Base-by-base conservation (phyloP, 2,113 vertebrate species). In the Pantherophis guttatus region DNA sequence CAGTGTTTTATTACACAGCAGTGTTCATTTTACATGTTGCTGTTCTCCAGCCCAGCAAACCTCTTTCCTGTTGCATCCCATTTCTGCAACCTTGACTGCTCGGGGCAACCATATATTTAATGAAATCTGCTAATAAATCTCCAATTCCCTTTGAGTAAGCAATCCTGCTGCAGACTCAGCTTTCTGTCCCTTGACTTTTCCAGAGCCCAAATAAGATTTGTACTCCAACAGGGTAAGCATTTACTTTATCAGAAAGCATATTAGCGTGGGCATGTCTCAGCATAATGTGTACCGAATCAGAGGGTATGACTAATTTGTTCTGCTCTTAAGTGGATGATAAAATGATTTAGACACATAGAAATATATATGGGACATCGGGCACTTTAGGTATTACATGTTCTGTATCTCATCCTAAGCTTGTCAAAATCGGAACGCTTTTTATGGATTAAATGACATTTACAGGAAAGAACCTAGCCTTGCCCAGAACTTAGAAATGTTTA, bases 91-190 rank as follows among this genome's bases (percentile, higher is more conserved):
- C 92, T 96, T 95, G 89, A 94, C 52, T 96, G 91, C 94, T 96
- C 33, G 85, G 90, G 92, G 96, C 93, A 92, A 97, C 96, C 95
- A 96, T 97, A 96, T 96, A 97, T 97, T 98, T 98, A 98, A 98
- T 98, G 97, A 98, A 98, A 97, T 97, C 96, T 96, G 92, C 95
- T 97, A 98, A 98, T 98, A 98, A 97, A 98, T 98, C 97, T 97
- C 92, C 91, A 92, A 93, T 97, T 97, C 93, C 95, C 86, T 95
- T 92, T 10, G 39, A 97, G 97, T 97, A 98, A 98, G 97, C 97
- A 98, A 92, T 96, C 89, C 90, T 95, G 12, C 86, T 98, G 98
- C 97, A 97, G 94, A 98, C 96, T 98, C 97, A 98, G 97, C 97
- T 98, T 95, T 98, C 96, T 98, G 93, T 97, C 89, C 95, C 87